Evolutionary conservation across 1,140 invertebrate genomes (phyloP).

Genomic region (Diuraphis noxia): DNA sequence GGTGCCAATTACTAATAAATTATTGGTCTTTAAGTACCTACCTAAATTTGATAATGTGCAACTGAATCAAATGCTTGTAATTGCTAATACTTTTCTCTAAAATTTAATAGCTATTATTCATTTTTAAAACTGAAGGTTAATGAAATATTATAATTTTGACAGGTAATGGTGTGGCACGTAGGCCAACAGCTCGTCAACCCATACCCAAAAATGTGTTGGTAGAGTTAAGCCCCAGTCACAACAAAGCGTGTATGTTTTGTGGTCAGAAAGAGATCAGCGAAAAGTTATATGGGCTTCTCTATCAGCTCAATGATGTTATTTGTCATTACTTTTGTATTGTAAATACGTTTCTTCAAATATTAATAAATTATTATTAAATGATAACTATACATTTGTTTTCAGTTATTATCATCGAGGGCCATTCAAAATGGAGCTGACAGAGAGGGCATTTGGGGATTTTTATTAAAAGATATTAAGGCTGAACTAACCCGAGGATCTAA

Average conservation of each 20-base stretch:
- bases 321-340: conserved; percentile 66
- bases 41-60: not conserved
- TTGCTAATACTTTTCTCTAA: not conserved
- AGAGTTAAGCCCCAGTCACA: not conserved
- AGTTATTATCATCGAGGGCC: conserved; percentile 69
- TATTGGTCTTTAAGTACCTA: too few relatives aligned
- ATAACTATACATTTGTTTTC: conserved; percentile 58
- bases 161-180: not conserved
- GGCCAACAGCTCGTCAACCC: not conserved
- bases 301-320: conserved; percentile 61
- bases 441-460: conserved; percentile 69
- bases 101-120: not conserved
- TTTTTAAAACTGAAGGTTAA: not conserved
- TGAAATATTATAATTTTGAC: not conserved
- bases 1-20: not conserved
- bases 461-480: conserved; percentile 65
- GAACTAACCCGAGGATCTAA: conserved; percentile 65
- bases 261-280: conserved; percentile 61
- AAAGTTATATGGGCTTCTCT: conserved; percentile 63
- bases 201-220: conserved; percentile 23
- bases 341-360: conserved; percentile 55
- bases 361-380: conserved; percentile 1
- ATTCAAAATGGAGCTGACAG: conserved; percentile 66
- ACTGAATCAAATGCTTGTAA: not conserved
- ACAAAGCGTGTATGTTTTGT: conserved; percentile 63